Conservation (phyloP, 2,797 vertebrate genomes). For the Morelia viridis region DNA sequence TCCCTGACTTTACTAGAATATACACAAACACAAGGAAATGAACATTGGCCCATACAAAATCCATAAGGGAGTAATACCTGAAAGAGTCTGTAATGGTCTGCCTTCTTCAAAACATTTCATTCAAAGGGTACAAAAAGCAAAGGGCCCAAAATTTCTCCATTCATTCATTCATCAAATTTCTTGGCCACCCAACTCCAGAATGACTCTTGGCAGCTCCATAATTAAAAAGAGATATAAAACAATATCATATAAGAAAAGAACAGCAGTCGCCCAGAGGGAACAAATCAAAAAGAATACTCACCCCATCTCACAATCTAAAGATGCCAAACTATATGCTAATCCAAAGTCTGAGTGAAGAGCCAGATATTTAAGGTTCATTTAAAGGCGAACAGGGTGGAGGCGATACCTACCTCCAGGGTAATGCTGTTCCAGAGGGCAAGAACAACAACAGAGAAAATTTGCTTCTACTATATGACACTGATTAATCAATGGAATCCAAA, state of each 20-base stretch:
- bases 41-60: background rate
- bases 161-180: background rate
- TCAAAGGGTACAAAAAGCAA: no score
- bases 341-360: background rate
- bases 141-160: background rate
- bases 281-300: background rate
- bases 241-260: background rate
- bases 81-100: no score
- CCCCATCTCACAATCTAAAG: background rate
- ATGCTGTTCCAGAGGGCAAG: background rate
- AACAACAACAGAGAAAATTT: no score
- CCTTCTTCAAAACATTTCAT: no score
- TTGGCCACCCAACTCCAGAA: background rate
- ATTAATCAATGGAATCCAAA: no score
- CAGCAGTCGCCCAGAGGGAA: background rate
- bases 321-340: background rate
- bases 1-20: background rate
- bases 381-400: background rate
- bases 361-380: background rate
- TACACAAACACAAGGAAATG: background rate
- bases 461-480: no score
- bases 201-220: background rate
- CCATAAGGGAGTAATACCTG: background rate
- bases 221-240: no score
- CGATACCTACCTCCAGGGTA: background rate